phyloP scores from a whole-genome alignment of 1,140 invertebrate species.

The Aphis gossypii region DNA sequence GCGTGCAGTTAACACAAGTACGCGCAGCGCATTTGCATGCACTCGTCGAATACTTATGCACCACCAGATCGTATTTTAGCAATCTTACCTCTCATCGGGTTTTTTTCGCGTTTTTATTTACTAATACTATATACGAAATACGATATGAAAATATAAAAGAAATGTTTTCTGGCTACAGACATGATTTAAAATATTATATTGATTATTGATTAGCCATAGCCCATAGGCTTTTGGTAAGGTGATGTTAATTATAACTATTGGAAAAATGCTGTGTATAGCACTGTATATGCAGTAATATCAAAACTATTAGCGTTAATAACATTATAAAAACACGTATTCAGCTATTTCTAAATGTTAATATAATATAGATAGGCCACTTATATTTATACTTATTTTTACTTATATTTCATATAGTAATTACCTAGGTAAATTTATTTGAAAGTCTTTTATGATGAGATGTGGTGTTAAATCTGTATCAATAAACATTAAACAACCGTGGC shows the following conservation, averaged over 20 bases:
- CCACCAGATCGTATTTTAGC: background rate
- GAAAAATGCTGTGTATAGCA: background rate
- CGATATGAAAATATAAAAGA: background rate
- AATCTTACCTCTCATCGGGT: background rate
- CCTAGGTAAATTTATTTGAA: background rate
- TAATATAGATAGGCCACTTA: no score
- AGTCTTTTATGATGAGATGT: background rate
- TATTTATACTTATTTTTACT: background rate
- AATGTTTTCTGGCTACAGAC: background rate
- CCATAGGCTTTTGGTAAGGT: background rate
- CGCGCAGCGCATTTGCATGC: background rate
- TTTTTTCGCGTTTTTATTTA: background rate
- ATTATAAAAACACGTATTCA: background rate
- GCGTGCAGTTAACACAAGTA: background rate
- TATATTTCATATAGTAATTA: background rate
- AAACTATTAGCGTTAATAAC: no score
- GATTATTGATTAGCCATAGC: background rate
- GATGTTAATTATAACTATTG: background rate
- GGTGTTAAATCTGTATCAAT: no score
- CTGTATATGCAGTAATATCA: background rate
- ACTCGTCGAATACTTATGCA: background rate
- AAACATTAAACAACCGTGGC: no score
- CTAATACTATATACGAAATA: background rate
- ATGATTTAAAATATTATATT: background rate
- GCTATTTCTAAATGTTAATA: background rate